Evolutionary conservation across 2,797 vertebrate species (phyloP), one percentile per base, ranked within the genome.

Genomic region (Eidolon dupreanum): DNA sequence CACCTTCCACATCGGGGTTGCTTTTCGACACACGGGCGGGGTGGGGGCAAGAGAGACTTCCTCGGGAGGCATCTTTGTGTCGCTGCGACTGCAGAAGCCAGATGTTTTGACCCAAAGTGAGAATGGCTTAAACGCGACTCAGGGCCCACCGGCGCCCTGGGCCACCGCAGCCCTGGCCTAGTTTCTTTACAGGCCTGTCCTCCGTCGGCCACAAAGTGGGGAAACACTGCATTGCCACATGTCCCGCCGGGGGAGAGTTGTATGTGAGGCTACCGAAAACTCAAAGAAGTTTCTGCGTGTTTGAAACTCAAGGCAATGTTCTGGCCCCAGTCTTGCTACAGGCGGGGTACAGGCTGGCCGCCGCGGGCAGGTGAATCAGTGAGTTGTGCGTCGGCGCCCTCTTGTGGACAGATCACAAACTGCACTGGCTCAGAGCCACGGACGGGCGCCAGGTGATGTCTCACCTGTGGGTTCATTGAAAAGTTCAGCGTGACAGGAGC

Each of bases 401-500:
- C 95, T 91, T 24, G 65, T 31, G 97, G 66, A 66, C 90, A 66
- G 66, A 11, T 15, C 8, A 0, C 81, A 46, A 16, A 36, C 0
- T 43, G 92, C 53, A 66, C 55, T 4, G 90, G 88, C 53, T 94
- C 97, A 83, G 86, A 77, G 81, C 79, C 55, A 1, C 8, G 85
- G 87, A 78, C 87, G 15, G 65, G 74, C 31, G 49, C 13, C 16
- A 19, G 0, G 43, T 6, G 68, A 26, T 16, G n/a, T 22, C 94
- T 93, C 85, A 71, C 96, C 97, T 96, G 95, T 95, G 98, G 93
- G 8, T 93, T 95, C 97, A 41, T 0, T 41, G 92, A 61, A 93
- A 97, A 97, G 97, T 91, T 95, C 95, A 97, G 97, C 96, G 81
- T 94, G 43, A 94, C 96, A 90, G 97, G 92, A 98, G 98, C 97